A percentile compares a stretch with the other conserved stretches of the same genome.
Evolutionary conservation across 2,113 vertebrate species (phyloP).

Genomic region (Orthonyx spaldingii): DNA sequence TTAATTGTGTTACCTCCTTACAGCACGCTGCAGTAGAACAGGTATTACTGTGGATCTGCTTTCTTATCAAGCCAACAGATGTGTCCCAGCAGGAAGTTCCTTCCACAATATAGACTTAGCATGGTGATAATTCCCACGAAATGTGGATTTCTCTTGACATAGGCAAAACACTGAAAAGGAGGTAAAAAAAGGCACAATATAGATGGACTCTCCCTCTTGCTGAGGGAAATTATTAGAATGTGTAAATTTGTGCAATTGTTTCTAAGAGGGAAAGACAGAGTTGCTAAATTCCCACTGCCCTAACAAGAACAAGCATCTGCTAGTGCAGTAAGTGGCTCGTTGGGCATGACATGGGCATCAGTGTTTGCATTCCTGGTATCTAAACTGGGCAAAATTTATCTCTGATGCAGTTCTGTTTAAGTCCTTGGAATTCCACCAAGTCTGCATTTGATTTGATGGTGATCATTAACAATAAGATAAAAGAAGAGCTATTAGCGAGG

Average conservation of each 20-base stretch:
- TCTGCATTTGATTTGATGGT: background rate
- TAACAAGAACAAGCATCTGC: background rate
- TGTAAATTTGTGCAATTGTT: background rate
- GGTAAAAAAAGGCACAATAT: background rate
- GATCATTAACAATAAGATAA: constrained; percentile 3
- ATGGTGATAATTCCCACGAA: background rate
- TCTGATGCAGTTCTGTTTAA: background rate
- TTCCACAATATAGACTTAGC: background rate
- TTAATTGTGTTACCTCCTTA: background rate
- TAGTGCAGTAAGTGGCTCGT: background rate
- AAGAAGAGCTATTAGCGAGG: constrained; percentile 51
- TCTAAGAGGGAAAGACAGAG: background rate
- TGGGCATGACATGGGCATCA: background rate
- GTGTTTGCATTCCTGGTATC: background rate
- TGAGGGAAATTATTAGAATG: background rate
- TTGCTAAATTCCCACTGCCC: background rate
- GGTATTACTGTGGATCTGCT: background rate
- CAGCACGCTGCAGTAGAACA: background rate
- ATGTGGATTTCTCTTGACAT: background rate
- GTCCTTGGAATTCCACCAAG: constrained; percentile 2
- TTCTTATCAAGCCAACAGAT: constrained; percentile 20
- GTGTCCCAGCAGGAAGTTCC: background rate
- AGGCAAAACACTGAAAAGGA: background rate
- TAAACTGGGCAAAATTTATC: background rate
- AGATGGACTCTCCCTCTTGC: background rate